phyloP scores from a whole-genome alignment of 1,140 invertebrate genomes.

The Glossosoma conforme region DNA sequence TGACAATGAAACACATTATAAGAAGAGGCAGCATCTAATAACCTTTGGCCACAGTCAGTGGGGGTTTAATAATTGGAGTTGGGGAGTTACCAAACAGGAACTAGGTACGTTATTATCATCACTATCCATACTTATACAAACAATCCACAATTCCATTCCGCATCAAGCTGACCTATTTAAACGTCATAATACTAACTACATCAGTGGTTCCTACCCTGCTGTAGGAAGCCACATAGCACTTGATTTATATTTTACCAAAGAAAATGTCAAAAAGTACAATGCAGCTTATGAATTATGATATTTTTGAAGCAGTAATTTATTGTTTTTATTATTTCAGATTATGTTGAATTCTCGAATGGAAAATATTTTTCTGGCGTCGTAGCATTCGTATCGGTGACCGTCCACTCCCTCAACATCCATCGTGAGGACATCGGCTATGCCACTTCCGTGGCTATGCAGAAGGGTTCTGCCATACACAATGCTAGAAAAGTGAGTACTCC shows the following conservation, averaged over 20 bases:
- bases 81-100: conserved; percentile 47
- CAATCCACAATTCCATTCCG: background rate
- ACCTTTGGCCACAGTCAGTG: conserved; percentile 47
- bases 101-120: conserved; percentile 36
- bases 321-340: conserved; percentile 36
- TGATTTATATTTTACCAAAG: background rate
- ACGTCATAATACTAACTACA: background rate
- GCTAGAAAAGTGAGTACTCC: conserved; percentile 40
- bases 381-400: conserved; percentile 42
- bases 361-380: conserved; percentile 44
- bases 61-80: conserved; percentile 50
- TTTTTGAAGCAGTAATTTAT: background rate
- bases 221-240: background rate
- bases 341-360: conserved; percentile 40
- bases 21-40: conserved; percentile 41
- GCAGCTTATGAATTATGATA: background rate
- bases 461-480: conserved; percentile 45
- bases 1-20: conserved; percentile 35
- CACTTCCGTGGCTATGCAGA: conserved; percentile 36
- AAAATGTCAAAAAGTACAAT: background rate
- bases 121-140: background rate
- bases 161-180: background rate
- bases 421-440: conserved; percentile 48
- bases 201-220: background rate
- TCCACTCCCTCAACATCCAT: conserved; percentile 42